A percentile compares a stretch with the other conserved stretches of the same genome.
Evolutionary conservation across 2,113 vertebrate species (phyloP).

Genomic region (Larimichthys polyactis): DNA sequence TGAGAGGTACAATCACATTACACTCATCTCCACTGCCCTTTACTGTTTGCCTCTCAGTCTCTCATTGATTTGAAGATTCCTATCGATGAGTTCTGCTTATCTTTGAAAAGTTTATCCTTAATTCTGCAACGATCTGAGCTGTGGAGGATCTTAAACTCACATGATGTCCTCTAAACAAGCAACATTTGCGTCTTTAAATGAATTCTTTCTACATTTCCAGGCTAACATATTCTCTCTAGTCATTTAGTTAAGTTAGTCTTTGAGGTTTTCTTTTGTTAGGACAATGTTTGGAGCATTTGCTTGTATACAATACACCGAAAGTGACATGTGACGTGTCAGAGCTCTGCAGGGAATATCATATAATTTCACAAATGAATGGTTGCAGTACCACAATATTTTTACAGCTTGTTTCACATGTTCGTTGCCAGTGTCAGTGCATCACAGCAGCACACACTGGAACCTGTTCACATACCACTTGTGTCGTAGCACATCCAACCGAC

Average conservation of each 20-base stretch:
- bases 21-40: neutral
- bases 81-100: neutral
- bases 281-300: neutral
- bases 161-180: neutral
- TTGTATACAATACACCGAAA: too few species aligned
- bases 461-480: conserved; percentile 19
- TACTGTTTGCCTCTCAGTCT: neutral
- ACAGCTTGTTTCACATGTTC: conserved; percentile 53
- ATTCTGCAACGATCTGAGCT: neutral
- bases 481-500: conserved; percentile 10
- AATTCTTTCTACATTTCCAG: neutral
- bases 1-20: neutral
- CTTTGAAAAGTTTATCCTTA: neutral
- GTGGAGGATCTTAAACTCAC: neutral
- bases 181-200: neutral
- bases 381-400: conserved; percentile 47
- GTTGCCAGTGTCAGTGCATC: conserved; percentile 3
- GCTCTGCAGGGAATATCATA: neutral
- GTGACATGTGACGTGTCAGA: too few species aligned
- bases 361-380: conserved; percentile 22
- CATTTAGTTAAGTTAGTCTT: neutral
- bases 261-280: neutral
- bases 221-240: neutral
- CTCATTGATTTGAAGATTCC: neutral
- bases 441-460: conserved; percentile 40